Evolutionary conservation across 2,888 invertebrate species (phyloP).

Genomic region (Dolichomitus sp.): DNA sequence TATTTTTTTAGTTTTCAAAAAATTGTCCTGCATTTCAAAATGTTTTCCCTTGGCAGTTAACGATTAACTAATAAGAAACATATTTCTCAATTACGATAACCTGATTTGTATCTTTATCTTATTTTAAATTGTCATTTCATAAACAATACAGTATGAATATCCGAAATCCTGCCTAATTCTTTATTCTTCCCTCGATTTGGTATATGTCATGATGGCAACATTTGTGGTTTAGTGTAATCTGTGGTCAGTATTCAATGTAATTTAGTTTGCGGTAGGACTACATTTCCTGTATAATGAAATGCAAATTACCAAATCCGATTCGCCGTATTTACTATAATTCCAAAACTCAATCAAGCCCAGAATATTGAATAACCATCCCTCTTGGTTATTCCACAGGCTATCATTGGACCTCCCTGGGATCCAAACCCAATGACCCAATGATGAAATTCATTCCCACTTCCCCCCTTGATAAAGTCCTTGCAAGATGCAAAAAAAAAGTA

Average conservation of each 20-base stretch:
- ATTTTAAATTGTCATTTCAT: no score
- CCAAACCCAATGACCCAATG: no score
- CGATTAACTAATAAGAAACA: no score
- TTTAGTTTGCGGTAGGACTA: background rate
- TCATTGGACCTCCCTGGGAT: background rate
- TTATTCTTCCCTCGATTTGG: background rate
- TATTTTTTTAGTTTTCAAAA: no score
- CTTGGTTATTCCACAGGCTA: background rate
- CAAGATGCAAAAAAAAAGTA: background rate
- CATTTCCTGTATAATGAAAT: background rate
- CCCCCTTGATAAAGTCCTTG: background rate
- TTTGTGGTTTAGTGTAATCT: background rate
- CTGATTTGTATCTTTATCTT: no score
- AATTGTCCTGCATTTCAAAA: no score
- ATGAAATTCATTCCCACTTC: background rate
- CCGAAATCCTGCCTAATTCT: background rate
- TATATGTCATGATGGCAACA: background rate
- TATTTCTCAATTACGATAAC: no score
- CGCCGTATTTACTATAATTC: background rate
- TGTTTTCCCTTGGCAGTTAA: no score
- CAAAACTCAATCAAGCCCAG: background rate
- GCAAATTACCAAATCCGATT: background rate
- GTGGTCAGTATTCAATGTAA: background rate
- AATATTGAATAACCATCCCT: background rate
- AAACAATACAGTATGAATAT: background rate